Conservation (phyloP, 2,797 vertebrate species). For the Uromys caudimaculatus region DNA sequence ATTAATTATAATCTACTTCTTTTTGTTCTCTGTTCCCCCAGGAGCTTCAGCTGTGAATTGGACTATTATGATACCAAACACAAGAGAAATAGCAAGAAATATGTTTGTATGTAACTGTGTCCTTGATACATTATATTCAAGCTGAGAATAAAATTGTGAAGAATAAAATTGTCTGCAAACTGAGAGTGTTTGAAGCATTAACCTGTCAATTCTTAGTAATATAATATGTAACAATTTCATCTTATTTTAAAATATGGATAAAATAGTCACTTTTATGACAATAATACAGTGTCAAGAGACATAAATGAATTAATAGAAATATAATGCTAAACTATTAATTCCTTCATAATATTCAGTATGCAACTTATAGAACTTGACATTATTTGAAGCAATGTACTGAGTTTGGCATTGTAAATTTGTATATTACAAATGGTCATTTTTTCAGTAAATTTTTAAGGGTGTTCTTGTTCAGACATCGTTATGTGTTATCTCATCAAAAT, state of each 20-base stretch:
- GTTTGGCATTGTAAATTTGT: not conserved
- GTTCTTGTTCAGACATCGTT: not conserved
- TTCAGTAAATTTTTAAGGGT: not conserved
- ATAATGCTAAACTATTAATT: not conserved
- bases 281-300: not conserved
- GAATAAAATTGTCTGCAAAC: not conserved
- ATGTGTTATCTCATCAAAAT: not conserved
- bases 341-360: not conserved
- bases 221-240: not conserved
- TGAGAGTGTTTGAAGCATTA: not conserved
- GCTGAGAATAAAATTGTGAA: not conserved
- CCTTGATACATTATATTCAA: not conserved
- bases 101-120: not conserved
- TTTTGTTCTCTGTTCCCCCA: not conserved
- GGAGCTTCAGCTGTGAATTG: not conserved
- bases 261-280: not conserved
- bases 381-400: not conserved
- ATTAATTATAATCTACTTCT: conserved; percentile 66
- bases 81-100: not conserved
- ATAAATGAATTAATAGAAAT: not conserved
- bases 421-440: not conserved
- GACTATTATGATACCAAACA: not conserved
- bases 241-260: conserved; percentile 6
- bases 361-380: not conserved
- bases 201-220: not conserved